These are phyloP conservation scores for Antigone vipio DNA, from an alignment of 2,113 vertebrate species.

Conservation along the genomic window DNA sequence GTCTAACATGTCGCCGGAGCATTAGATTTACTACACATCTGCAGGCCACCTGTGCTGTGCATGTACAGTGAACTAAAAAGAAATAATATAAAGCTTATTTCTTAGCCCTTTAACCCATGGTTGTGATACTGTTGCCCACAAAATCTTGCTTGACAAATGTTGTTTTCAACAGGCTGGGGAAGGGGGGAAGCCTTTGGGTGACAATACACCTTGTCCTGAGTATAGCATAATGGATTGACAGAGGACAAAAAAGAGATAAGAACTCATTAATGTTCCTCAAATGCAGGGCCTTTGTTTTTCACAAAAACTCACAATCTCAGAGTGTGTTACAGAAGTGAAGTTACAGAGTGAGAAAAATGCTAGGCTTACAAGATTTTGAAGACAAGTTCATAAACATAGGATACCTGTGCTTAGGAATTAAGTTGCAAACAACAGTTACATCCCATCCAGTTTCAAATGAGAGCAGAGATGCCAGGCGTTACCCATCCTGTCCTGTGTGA, in stretches of 20 bases:
- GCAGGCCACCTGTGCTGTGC: slow-evolving; percentile 28
- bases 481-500: background rate
- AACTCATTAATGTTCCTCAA: background rate
- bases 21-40: slow-evolving; percentile 42
- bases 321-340: background rate
- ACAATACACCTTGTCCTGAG: background rate
- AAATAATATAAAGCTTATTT: background rate
- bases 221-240: background rate
- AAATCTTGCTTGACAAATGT: background rate
- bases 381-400: background rate
- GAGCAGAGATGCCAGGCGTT: background rate
- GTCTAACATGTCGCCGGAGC: background rate
- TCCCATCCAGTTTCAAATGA: background rate
- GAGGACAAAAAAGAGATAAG: background rate
- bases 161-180: background rate
- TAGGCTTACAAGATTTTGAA: background rate
- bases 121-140: background rate
- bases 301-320: background rate
- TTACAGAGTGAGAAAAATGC: background rate
- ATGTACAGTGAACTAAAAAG: background rate
- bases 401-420: background rate
- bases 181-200: background rate
- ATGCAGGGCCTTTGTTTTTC: background rate
- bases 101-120: background rate
- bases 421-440: background rate